Conservation (phyloP, 2,888 invertebrate species). For the Ypsolopha sequella region DNA sequence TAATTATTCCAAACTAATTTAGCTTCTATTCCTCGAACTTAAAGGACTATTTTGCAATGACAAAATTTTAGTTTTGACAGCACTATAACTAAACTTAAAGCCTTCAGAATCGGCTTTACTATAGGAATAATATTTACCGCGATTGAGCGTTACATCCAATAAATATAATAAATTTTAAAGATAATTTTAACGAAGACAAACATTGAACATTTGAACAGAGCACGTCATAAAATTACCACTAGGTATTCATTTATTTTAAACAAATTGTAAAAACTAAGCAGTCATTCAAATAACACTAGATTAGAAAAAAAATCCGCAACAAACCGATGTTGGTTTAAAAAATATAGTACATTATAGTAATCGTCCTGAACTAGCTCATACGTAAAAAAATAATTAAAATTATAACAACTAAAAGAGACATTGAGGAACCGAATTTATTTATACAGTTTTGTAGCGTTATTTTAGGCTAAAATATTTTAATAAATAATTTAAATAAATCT, state of each 20-base stretch:
- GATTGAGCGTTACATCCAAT: slow-evolving; percentile 17
- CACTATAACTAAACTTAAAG: no score
- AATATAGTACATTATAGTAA: slow-evolving; percentile 57
- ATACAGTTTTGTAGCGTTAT: neutral
- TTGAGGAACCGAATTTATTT: slow-evolving; percentile 1
- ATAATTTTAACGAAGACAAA: neutral
- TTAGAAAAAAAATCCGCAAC: slow-evolving; percentile 22
- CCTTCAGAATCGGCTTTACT: no score
- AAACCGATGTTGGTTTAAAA: slow-evolving; percentile 16
- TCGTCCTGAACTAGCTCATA: slow-evolving; percentile 54
- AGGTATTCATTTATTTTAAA: slow-evolving; percentile 42
- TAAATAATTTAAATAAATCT: slow-evolving; percentile 2
- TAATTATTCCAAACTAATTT: no score
- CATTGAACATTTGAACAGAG: slow-evolving; percentile 25
- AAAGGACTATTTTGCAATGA: no score
- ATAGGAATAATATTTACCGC: neutral
- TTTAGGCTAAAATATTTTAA: neutral
- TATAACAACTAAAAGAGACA: slow-evolving; percentile 2
- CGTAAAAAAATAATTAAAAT: slow-evolving; percentile 44
- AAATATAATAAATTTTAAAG: no score
- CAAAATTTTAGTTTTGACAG: no score
- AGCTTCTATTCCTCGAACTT: no score
- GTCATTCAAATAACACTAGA: slow-evolving; percentile 64
- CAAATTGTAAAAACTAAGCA: slow-evolving; percentile 60
- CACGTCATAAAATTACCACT: slow-evolving; percentile 37